Base-by-base conservation (phyloP, 2,888 invertebrate genomes). In the Tenthredo amoena region DNA sequence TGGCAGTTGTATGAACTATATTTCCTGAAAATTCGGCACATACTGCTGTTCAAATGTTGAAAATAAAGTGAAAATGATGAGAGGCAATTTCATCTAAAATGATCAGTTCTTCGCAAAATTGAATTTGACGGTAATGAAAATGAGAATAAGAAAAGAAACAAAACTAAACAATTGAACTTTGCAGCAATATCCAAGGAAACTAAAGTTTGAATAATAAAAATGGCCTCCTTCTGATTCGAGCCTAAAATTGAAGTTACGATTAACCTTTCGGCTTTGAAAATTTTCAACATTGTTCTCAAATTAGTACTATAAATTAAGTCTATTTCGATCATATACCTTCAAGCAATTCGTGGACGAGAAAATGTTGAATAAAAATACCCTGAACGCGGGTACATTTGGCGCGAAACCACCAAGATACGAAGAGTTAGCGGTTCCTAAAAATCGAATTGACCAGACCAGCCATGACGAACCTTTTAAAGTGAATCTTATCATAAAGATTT, bases 361-460 rank as follows among this genome's bases (percentile, higher is more conserved):
- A 31, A 77, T 77, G 31, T 55, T 31, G 5, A 77, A 31, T n/a
- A 76, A 18, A 26, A 76, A 47, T 47, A 76, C n/a, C 47, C 77
- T 0, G 50, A 50, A 50, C 77, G 7, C 9, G 26, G 77, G 50
- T 55, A 77, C 47, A 65, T 82, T 40, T 50, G 71, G 47, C 31
- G 58, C 81, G 12, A 85, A 83, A 72, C 21, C 21, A 40, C 72
- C 85, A 15, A 88, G 88, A 86, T 87, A 85, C 21, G 87, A 88
- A 50, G 87, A 87, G 71, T 68, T 89, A 84, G 87, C 87, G 15
- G 88, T 88, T 58, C 88, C 88, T 15, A 89, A 77, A 26, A 84
- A 84, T n/a, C 88, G 87, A 81, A 62, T 87, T 21, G 87, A 90
- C 18, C 86, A 6, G 21, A 83, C 81, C 31, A 85, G 83, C 72